phyloP scores from a whole-genome alignment of 2,113 vertebrate species.

The Salvelinus fontinalis region DNA sequence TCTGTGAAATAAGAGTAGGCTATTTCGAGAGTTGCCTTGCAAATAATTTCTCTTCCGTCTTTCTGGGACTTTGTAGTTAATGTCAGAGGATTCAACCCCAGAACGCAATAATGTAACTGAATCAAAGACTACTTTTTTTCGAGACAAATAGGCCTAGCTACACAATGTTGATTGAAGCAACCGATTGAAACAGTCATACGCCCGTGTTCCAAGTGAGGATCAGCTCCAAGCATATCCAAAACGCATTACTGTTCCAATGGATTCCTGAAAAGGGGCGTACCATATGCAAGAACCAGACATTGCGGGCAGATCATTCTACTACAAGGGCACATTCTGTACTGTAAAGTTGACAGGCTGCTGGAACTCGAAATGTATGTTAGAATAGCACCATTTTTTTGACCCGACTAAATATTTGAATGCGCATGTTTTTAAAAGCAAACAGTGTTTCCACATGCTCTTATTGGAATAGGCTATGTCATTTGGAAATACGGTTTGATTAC shows the following conservation, averaged over 20 bases:
- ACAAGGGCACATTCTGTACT: background rate
- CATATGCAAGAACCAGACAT: background rate
- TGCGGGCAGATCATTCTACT: background rate
- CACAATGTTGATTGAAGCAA: background rate
- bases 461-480: background rate
- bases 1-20: background rate
- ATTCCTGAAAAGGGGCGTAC: conserved; percentile 1
- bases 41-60: background rate
- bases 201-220: background rate
- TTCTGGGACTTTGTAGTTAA: background rate
- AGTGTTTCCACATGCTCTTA: background rate
- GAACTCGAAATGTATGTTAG: background rate
- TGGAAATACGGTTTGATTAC: background rate
- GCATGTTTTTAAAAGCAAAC: background rate
- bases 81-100: background rate
- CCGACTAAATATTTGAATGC: background rate
- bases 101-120: background rate
- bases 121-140: background rate
- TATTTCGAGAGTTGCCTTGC: background rate
- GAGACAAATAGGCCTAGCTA: too few species aligned
- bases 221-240: background rate
- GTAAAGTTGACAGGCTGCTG: background rate
- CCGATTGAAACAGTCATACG: background rate
- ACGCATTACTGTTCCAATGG: background rate
- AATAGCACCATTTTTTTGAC: background rate